phyloP scores from a whole-genome alignment of 2,113 vertebrate species.

The Crotophaga sulcirostris region DNA sequence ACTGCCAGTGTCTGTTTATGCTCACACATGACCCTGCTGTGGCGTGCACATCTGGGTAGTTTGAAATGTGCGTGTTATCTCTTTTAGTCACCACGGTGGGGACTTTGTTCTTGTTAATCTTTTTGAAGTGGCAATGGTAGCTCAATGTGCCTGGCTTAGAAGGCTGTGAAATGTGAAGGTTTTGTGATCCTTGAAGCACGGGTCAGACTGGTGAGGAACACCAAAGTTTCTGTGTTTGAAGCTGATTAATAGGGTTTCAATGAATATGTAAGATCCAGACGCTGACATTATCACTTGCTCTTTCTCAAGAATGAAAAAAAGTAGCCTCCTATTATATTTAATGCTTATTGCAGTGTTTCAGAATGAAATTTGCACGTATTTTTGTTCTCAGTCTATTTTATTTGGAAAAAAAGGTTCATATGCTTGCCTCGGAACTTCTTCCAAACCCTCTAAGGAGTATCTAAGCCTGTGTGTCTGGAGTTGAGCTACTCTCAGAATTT shows the following conservation, averaged over 20 bases:
- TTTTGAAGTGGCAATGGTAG: not conserved
- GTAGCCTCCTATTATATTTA: not conserved
- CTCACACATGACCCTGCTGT: not conserved
- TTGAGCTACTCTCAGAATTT: not conserved
- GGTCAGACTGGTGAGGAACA: not conserved
- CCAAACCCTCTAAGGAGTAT: accelerated
- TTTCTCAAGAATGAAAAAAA: not conserved
- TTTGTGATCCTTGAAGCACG: not conserved
- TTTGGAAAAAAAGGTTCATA: not conserved
- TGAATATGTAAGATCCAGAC: not conserved
- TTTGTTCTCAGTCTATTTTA: not conserved
- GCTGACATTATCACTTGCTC: not conserved
- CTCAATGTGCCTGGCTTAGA: not conserved
- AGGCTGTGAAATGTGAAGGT: not conserved
- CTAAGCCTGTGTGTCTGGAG: not conserved
- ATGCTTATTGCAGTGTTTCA: not conserved
- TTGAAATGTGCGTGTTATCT: not conserved
- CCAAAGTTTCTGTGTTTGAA: not conserved
- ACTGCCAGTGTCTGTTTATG: not conserved
- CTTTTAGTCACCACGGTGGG: not conserved
- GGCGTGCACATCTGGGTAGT: not conserved
- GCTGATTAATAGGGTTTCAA: not conserved
- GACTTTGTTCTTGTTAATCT: not conserved
- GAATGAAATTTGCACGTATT: not conserved
- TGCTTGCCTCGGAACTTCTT: not conserved